These are phyloP conservation scores for Typhlichthys subterraneus DNA, from an alignment of 2,797 vertebrate genomes.

Conservation along the genomic window DNA sequence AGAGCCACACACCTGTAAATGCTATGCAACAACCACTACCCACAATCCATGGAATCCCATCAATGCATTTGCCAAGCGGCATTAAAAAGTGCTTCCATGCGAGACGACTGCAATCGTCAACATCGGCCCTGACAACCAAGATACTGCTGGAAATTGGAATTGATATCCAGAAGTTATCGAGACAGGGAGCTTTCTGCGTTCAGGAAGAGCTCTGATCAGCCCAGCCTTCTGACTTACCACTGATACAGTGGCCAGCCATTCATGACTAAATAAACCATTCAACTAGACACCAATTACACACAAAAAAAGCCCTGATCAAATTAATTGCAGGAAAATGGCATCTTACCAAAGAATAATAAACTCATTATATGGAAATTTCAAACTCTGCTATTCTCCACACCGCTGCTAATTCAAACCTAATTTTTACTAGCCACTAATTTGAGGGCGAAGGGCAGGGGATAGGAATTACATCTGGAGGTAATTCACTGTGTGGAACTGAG, in stretches of 20 bases:
- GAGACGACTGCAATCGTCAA: conserved; percentile 27
- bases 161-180: conserved; percentile 33
- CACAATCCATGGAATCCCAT: conserved; percentile 36
- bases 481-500: conserved; percentile 76
- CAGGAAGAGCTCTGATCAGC: conserved; percentile 45
- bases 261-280: conserved; percentile 67
- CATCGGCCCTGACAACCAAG: conserved; percentile 9
- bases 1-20: conserved; percentile 67
- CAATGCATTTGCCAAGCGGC: conserved; percentile 31
- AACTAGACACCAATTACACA: conserved; percentile 73
- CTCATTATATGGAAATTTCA: conserved; percentile 82
- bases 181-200: conserved; percentile 18
- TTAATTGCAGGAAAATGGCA: conserved; percentile 70
- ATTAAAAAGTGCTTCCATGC: conserved; percentile 44
- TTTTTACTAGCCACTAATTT: conserved; percentile 84
- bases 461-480: conserved; percentile 83
- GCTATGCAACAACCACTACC: conserved; percentile 37
- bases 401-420: conserved; percentile 79
- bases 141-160: conserved; percentile 28
- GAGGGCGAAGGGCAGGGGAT: conserved; percentile 64
- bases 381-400: conserved; percentile 71
- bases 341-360: conserved; percentile 81
- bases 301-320: conserved; percentile 63
- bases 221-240: conserved; percentile 47
- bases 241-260: conserved; percentile 61